Evolutionary conservation across 64 coral and sea anemone species (phyloP).

Genomic region (Cladopsammia gracilis): DNA sequence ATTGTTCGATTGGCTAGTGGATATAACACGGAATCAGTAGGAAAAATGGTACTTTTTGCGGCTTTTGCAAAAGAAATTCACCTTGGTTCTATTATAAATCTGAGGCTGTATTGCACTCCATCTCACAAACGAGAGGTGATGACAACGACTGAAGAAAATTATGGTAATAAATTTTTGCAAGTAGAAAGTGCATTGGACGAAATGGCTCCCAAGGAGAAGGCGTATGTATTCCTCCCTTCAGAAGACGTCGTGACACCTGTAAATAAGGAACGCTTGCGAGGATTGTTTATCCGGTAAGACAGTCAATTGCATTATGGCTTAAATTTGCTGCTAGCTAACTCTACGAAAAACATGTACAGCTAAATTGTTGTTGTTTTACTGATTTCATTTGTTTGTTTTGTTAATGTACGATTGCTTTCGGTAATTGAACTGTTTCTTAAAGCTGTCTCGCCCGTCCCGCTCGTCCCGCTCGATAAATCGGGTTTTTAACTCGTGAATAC

Average conservation of each 20-base stretch:
- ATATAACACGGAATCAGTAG: background rate
- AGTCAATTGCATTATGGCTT: too few relatives aligned
- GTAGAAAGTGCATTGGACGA: background rate
- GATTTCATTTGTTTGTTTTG: too few relatives aligned
- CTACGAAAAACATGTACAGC: too few relatives aligned
- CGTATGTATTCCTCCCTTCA: background rate
- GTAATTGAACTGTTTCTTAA: too few relatives aligned
- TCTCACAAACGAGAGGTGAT: background rate
- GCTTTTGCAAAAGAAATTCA: background rate
- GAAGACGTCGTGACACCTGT: background rate
- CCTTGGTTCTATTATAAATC: background rate
- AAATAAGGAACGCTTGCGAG: background rate
- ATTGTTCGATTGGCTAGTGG: background rate
- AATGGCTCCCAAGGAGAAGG: background rate
- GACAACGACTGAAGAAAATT: background rate
- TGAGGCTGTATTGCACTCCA: background rate
- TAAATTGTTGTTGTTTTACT: too few relatives aligned
- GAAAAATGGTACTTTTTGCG: slow-evolving; percentile 9
- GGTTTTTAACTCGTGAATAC: too few relatives aligned
- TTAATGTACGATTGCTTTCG: too few relatives aligned
- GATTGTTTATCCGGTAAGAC: background rate
- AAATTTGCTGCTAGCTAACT: too few relatives aligned
- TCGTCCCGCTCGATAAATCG: too few relatives aligned
- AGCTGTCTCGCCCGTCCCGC: too few relatives aligned
- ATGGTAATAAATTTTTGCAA: background rate